Percentiles rank a stretch among this genome's conserved stretches.
phyloP scores from a whole-genome alignment of 2,113 vertebrate species.

The Cololabis saira region DNA sequence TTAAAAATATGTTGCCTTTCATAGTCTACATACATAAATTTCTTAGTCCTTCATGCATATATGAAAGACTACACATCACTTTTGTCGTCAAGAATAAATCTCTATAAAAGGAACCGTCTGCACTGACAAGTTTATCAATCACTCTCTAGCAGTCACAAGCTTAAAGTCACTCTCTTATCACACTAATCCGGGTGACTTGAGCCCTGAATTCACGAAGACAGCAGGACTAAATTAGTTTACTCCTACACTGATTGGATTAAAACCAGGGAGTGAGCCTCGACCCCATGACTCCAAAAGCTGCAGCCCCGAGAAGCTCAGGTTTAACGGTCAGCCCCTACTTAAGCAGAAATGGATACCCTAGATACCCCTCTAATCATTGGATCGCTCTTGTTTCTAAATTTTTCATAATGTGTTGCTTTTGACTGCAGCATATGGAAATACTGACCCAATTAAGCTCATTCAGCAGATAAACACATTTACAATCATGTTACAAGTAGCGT shows the following conservation, averaged over 20 bases:
- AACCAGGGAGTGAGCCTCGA: conserved; percentile 37
- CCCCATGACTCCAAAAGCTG: conserved; percentile 35
- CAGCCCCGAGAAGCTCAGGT: conserved; percentile 30
- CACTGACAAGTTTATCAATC: conserved; percentile 61
- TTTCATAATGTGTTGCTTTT: neutral
- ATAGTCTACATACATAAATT: no score
- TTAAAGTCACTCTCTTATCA: conserved; percentile 62
- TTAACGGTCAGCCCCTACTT: conserved; percentile 24
- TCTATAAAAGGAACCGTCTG: conserved; percentile 16
- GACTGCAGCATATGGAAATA: conserved; percentile 1
- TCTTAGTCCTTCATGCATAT: conserved; percentile 1
- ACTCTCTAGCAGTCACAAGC: conserved; percentile 44
- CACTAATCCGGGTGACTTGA: conserved; percentile 73
- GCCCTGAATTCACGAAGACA: conserved; percentile 47
- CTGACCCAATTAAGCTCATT: neutral
- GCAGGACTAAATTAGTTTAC: conserved; percentile 75
- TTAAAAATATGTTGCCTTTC: no score
- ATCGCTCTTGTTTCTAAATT: neutral
- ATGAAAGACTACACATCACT: conserved; percentile 6
- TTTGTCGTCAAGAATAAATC: conserved; percentile 14
- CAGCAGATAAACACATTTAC: neutral
- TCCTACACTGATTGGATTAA: conserved; percentile 77
- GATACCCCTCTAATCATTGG: no score
- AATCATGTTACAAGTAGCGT: conserved; percentile 11
- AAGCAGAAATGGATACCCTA: neutral